phyloP scores from a whole-genome alignment of 1,140 invertebrate genomes.

The Carcinoscorpius rotundicauda region DNA sequence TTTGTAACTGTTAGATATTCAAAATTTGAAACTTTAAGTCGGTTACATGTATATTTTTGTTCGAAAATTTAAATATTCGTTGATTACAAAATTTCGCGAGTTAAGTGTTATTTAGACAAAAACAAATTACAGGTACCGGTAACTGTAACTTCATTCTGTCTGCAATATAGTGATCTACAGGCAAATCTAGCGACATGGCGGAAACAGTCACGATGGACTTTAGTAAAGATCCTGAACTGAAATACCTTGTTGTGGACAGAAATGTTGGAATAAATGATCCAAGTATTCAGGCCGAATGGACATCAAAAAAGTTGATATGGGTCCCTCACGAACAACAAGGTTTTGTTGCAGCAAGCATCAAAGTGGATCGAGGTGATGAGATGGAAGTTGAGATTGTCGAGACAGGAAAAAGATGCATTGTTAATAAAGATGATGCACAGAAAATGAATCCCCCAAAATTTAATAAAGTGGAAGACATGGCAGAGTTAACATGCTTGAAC shows the following conservation, averaged over 20 bases:
- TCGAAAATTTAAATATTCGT: too few species aligned
- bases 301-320: conserved; percentile 94
- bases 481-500: conserved; percentile 96
- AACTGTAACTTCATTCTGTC: too few species aligned
- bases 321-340: conserved; percentile 95
- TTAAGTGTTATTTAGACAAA: too few species aligned
- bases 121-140: too few species aligned
- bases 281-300: conserved; percentile 96
- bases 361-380: conserved; percentile 86
- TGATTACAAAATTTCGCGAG: too few species aligned
- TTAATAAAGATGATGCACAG: conserved; percentile 93
- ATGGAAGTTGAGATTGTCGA: conserved; percentile 94
- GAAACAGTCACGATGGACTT: conserved; percentile 9
- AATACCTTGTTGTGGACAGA: conserved; percentile 83
- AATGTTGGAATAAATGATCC: conserved; percentile 85
- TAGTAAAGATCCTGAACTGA: conserved; percentile 82
- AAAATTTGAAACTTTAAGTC: too few species aligned
- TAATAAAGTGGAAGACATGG: conserved; percentile 99
- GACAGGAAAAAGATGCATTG: conserved; percentile 76
- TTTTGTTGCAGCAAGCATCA: conserved; percentile 91
- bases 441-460: conserved; percentile 99
- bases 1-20: too few species aligned
- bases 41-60: too few species aligned
- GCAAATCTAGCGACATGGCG: too few species aligned
- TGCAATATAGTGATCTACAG: too few species aligned